These are phyloP conservation scores for Neopelma chrysocephalum DNA, from an alignment of 2,797 vertebrate genomes.

Conservation along the genomic window DNA sequence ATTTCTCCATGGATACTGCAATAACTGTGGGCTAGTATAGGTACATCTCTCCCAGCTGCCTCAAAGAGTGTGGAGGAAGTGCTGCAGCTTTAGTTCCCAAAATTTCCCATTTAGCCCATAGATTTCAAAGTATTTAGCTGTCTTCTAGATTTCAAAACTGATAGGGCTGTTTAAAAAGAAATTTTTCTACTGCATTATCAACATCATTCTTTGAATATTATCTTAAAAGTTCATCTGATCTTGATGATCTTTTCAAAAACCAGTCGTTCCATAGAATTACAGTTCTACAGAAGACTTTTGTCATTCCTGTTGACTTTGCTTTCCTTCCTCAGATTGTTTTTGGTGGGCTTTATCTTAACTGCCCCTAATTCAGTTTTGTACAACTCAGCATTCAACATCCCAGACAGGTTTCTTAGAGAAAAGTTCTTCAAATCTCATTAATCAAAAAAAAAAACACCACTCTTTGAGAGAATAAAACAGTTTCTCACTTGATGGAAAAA, in stretches of 20 bases:
- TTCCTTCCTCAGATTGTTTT: neutral
- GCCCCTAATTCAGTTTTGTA: neutral
- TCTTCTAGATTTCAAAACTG: neutral
- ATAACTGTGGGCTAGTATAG: conserved; percentile 26
- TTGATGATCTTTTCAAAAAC: neutral
- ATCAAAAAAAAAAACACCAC: neutral
- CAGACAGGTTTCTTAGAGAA: neutral
- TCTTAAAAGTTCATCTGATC: conserved; percentile 9
- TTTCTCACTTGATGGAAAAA: neutral
- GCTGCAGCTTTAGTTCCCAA: conserved; percentile 9
- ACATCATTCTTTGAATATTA: neutral
- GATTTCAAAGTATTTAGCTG: neutral
- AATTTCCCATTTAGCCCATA: neutral
- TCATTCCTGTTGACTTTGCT: neutral
- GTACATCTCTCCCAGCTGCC: conserved; percentile 22
- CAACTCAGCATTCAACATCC: neutral
- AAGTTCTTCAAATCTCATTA: neutral
- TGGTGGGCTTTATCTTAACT: neutral
- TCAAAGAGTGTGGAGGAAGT: neutral
- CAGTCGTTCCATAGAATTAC: neutral
- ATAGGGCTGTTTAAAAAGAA: neutral
- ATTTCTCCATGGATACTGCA: conserved; percentile 54
- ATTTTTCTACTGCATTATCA: neutral
- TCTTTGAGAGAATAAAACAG: neutral
- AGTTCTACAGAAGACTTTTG: neutral